Base-by-base conservation (phyloP, 2,113 vertebrate species). In the Passerina amoena region DNA sequence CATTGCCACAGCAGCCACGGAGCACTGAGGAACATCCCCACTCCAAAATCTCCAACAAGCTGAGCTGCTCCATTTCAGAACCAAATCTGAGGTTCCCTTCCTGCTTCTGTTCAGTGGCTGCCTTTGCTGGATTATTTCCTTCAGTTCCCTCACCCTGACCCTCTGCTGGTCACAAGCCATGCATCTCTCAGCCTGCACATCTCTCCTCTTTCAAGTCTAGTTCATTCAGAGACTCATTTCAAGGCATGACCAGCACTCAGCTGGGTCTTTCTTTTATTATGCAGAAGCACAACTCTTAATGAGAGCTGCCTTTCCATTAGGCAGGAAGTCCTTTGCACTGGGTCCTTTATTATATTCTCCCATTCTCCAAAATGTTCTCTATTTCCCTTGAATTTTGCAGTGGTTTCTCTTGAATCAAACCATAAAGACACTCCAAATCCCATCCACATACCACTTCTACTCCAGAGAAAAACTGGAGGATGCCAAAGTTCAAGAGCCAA, bases 361-460 rank as follows among this genome's bases (percentile, higher is more conserved):
- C 11, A 48, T 64, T 79, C 35, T 90, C 17, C 54, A 60, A 79
- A 76, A 82, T 47, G 7, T 68, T 87, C 33, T 85, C 21, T 28
- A 9, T 45, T 53, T 84, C 30, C 11, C 61, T 89, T 65, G 37
- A 92, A 75, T 72, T 89, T 84, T 86, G 31, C 42, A 47, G 28
- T 42, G 48, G 14, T 71, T 87, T 85, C n/a, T 92, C 54, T 88
- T 69, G 59, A 80, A 69, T 42, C n/a, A 69, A 90, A 51, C 23
- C 54, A 69, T 73, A 73, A 0, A 4, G 54, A 82, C 73, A 40
- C 3, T 19, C 31, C 42, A 42, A 92, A 69, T 73, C 31, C 16
- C 53, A 88, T 56, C 40, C 11, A 57, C 11, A 11, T 9, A 40
- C 22, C 12, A 45, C 21, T 88, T 76, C 30, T 54, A 38, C 27